These are phyloP conservation scores for Geophilus truncorum DNA, from an alignment of 2,888 invertebrate genomes.

Conservation along the genomic window DNA sequence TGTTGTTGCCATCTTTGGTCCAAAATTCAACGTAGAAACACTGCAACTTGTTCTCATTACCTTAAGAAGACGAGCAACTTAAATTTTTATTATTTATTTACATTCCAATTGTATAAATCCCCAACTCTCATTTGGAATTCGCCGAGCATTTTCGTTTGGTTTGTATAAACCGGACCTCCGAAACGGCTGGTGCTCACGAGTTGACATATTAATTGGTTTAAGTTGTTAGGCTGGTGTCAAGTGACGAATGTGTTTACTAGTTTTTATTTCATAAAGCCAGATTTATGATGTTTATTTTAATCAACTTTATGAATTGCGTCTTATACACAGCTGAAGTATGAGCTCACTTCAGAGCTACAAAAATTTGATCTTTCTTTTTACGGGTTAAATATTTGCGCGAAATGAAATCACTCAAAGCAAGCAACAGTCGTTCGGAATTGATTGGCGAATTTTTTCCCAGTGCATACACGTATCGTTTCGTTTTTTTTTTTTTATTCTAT, in stretches of 20 bases:
- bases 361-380: conserved; percentile 5
- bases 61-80: too few species aligned
- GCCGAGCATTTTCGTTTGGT: not conserved
- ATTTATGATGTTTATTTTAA: conserved; percentile 1
- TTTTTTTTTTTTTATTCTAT: not conserved
- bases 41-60: too few species aligned
- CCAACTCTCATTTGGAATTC: not conserved
- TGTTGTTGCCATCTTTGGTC: too few species aligned
- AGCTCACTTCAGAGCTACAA: not conserved
- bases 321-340: not conserved
- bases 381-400: not conserved
- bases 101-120: too few species aligned
- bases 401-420: not conserved
- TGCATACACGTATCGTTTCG: not conserved
- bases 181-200: not conserved
- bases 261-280: not conserved
- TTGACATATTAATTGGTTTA: conserved; percentile 7
- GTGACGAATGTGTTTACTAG: not conserved
- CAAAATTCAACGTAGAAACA: too few species aligned
- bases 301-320: not conserved
- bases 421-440: not conserved
- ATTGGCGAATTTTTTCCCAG: not conserved
- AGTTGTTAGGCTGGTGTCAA: not conserved
- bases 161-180: not conserved
- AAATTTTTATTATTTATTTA: too few species aligned